Percentiles rank a stretch among this genome's conserved stretches.
phyloP scores from a whole-genome alignment of 2,888 invertebrate genomes.

The Caradrina clavipalpis region DNA sequence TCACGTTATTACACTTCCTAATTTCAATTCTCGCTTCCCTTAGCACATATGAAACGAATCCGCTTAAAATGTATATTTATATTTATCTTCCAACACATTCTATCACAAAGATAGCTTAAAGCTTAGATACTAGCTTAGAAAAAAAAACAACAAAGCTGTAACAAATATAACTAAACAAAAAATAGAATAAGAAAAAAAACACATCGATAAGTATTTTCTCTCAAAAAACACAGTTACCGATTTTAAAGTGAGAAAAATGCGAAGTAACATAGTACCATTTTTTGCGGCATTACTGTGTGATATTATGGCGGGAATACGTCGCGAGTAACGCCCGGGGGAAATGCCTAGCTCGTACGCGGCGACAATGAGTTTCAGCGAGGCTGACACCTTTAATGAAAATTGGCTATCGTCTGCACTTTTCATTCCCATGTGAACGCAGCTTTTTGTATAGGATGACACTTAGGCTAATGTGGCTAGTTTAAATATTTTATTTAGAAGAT shows the following conservation, averaged over 20 bases:
- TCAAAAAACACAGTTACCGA: neutral
- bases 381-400: constrained; percentile 63
- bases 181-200: neutral
- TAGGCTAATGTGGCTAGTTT: constrained; percentile 33
- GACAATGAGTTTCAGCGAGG: constrained; percentile 56
- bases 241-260: constrained; percentile 22
- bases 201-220: neutral
- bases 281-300: constrained; percentile 35
- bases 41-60: constrained; percentile 21
- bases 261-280: constrained; percentile 43
- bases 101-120: constrained; percentile 31
- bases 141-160: too few species aligned
- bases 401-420: constrained; percentile 46
- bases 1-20: constrained; percentile 9
- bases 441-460: constrained; percentile 26
- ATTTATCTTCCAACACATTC: constrained; percentile 20
- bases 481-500: constrained; percentile 9
- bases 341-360: constrained; percentile 50
- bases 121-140: too few species aligned
- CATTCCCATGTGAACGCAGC: constrained; percentile 51
- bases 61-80: constrained; percentile 18
- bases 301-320: constrained; percentile 59
- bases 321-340: constrained; percentile 60
- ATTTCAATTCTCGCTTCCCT: constrained; percentile 21
- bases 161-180: too few species aligned